Evolutionary conservation across 1,140 invertebrate genomes (phyloP).

Genomic region (Drosophila kohkoa): DNA sequence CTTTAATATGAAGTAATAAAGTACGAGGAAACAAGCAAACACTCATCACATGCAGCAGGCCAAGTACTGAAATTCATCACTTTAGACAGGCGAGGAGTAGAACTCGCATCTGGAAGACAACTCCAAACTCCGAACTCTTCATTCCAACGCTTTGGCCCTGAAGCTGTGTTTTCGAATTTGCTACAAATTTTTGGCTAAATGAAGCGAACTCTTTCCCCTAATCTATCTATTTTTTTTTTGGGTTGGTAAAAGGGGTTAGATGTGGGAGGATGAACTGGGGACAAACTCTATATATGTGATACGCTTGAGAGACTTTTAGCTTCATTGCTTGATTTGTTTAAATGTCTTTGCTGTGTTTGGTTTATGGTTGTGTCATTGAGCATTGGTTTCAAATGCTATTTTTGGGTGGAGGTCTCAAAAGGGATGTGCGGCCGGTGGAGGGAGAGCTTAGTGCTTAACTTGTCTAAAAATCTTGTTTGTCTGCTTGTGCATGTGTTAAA

Average conservation of each 20-base stretch:
- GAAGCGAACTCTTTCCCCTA: constrained; percentile 57
- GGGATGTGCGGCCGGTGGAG: constrained; percentile 12
- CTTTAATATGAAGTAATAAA: constrained; percentile 25
- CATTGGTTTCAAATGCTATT: constrained; percentile 33
- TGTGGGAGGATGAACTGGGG: not conserved
- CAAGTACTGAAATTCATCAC: constrained; percentile 74
- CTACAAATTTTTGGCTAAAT: constrained; percentile 70
- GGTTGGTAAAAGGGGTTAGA: constrained; percentile 35
- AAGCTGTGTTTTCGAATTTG: constrained; percentile 45
- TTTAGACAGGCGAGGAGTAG: constrained; percentile 48
- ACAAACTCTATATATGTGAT: constrained; percentile 59
- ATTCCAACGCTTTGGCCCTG: not conserved
- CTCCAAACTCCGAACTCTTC: not conserved
- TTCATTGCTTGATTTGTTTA: constrained; percentile 82
- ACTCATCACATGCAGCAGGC: constrained; percentile 43
- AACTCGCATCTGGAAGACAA: not conserved
- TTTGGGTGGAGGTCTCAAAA: constrained; percentile 8
- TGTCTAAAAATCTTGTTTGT: constrained; percentile 75
- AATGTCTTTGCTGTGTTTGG: constrained; percentile 82
- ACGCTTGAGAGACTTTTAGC: constrained; percentile 79
- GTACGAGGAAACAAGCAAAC: constrained; percentile 12
- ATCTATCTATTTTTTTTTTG: not conserved
- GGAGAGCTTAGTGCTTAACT: constrained; percentile 43
- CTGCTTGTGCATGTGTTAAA: constrained; percentile 63
- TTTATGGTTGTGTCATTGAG: constrained; percentile 73